These are phyloP conservation scores for Saccostrea echinata DNA, from an alignment of 1,140 invertebrate genomes.

Conservation along the genomic window DNA sequence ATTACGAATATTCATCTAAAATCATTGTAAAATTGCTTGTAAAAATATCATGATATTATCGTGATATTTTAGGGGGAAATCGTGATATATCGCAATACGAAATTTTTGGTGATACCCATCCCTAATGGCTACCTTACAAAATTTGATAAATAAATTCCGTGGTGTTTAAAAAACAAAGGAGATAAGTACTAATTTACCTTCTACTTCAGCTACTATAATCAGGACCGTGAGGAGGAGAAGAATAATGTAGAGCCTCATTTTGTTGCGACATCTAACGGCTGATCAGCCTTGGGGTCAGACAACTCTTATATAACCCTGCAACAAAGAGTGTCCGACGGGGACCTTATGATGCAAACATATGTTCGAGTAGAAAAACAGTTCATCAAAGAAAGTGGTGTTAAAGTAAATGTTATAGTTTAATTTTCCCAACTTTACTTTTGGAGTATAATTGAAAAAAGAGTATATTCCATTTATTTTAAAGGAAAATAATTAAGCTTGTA, in stretches of 20 bases:
- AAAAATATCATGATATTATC: no score
- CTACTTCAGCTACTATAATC: background rate
- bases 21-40: no score
- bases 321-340: background rate
- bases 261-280: background rate
- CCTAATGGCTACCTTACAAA: no score
- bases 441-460: background rate
- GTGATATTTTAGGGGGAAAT: no score
- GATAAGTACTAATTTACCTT: background rate
- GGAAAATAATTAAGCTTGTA: background rate
- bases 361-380: background rate
- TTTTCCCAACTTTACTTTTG: background rate
- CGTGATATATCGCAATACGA: no score
- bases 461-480: background rate
- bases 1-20: no score
- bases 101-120: no score
- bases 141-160: no score
- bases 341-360: background rate
- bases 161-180: background rate
- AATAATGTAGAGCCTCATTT: background rate
- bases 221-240: background rate
- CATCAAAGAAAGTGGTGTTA: no score
- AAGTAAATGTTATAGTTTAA: background rate
- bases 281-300: background rate
- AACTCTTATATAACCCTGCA: conserved; percentile 2